phyloP scores from a whole-genome alignment of 1,140 invertebrate species.

The Leptestheria dahalacensis region DNA sequence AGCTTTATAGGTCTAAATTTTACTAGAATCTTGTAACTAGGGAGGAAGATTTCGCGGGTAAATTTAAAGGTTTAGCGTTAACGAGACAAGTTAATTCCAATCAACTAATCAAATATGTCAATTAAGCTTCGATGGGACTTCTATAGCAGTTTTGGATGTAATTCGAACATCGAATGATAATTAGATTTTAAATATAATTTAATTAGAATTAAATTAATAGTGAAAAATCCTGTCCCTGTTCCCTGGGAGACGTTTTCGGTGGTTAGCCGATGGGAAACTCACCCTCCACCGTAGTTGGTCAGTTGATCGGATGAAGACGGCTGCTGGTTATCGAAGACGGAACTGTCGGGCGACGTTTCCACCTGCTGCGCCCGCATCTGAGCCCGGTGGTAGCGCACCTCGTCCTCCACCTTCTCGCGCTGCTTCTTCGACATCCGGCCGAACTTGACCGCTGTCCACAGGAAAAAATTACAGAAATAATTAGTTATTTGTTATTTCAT shows the following conservation, averaged over 20 bases:
- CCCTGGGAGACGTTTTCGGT: no score
- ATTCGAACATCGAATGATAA: no score
- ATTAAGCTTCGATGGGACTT: no score
- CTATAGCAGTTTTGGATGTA: no score
- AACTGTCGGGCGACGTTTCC: constrained; percentile 65
- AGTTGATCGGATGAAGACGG: constrained; percentile 74
- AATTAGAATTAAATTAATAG: not conserved
- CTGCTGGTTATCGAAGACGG: constrained; percentile 58
- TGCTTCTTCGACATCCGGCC: constrained; percentile 99
- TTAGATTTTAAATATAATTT: no score
- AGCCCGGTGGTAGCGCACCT: constrained; percentile 82
- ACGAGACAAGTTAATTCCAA: no score
- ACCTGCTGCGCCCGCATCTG: constrained; percentile 69
- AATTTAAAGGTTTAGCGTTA: no score
- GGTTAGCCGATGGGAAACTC: constrained; percentile 25
- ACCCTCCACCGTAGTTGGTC: constrained; percentile 38
- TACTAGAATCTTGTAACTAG: no score
- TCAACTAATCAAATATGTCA: no score
- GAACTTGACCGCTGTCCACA: constrained; percentile 94
- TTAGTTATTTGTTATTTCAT: no score
- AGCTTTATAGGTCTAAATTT: no score
- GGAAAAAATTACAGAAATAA: not conserved
- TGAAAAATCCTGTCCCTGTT: not conserved
- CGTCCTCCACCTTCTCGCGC: constrained; percentile 95
- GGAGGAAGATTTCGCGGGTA: no score